These are phyloP conservation scores for Stegodyphus mimosarum DNA, from an alignment of 1,140 invertebrate species.

Conservation along the genomic window DNA sequence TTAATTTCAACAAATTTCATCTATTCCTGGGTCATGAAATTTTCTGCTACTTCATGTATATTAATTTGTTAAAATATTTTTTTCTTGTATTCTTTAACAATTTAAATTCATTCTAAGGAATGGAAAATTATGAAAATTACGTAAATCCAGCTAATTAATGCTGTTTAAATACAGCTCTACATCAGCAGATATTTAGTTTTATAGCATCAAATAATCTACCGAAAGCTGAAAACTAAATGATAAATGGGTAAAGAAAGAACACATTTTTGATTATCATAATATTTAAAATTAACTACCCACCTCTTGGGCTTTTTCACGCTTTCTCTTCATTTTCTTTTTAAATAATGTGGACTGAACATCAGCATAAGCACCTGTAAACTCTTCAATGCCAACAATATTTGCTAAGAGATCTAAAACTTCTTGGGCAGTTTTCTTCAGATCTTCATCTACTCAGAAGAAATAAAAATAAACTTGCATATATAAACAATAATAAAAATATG, in stretches of 20 bases:
- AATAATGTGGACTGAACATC: conserved; percentile 69
- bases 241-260: not conserved
- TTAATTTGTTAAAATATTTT: too few species aligned
- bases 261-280: not conserved
- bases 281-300: conserved; percentile 63
- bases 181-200: too few species aligned
- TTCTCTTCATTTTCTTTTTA: conserved; percentile 67
- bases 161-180: too few species aligned
- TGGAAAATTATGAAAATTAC: too few species aligned
- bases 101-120: too few species aligned
- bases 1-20: too few species aligned
- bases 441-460: conserved; percentile 63
- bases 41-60: too few species aligned
- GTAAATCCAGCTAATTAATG: too few species aligned
- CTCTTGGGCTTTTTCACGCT: conserved; percentile 72
- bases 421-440: conserved; percentile 71
- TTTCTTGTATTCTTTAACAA: too few species aligned
- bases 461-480: not conserved
- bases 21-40: too few species aligned
- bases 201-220: not conserved
- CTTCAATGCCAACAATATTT: conserved; percentile 75
- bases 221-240: not conserved
- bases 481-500: not conserved
- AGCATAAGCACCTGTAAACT: conserved; percentile 74
- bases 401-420: conserved; percentile 77